Evolutionary conservation across 2,797 vertebrate species (phyloP).

Genomic region (Sebastes vulpes): DNA sequence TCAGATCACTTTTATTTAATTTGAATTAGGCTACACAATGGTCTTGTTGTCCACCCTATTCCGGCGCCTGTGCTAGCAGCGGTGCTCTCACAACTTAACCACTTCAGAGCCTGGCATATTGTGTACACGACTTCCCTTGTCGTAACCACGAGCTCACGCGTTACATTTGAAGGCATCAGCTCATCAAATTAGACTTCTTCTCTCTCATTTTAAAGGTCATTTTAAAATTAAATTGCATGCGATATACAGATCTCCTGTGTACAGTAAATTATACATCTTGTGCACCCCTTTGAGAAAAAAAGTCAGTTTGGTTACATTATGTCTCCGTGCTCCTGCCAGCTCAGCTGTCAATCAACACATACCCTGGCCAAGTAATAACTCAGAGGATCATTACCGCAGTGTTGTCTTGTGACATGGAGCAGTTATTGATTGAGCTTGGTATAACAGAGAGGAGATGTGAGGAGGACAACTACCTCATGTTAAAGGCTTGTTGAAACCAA

Average conservation of each 20-base stretch:
- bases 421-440: slow-evolving; percentile 8
- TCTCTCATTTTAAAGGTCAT: not conserved
- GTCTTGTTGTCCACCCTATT: too few species aligned
- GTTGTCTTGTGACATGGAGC: not conserved
- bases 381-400: not conserved
- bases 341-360: not conserved
- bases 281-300: not conserved
- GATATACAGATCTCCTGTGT: not conserved
- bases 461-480: slow-evolving; percentile 18
- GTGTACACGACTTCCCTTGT: too few species aligned
- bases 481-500: slow-evolving; percentile 36
- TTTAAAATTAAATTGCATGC: not conserved
- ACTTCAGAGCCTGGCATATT: too few species aligned
- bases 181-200: not conserved
- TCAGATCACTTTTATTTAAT: too few species aligned
- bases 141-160: too few species aligned
- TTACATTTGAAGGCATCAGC: too few species aligned
- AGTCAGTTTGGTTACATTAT: not conserved
- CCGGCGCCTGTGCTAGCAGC: too few species aligned
- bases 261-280: not conserved
- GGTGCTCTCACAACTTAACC: too few species aligned
- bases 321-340: not conserved
- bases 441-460: not conserved
- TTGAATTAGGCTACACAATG: too few species aligned
- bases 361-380: not conserved